Conservation (phyloP, 2,888 invertebrate genomes). For the Epistrophe eligans region DNA sequence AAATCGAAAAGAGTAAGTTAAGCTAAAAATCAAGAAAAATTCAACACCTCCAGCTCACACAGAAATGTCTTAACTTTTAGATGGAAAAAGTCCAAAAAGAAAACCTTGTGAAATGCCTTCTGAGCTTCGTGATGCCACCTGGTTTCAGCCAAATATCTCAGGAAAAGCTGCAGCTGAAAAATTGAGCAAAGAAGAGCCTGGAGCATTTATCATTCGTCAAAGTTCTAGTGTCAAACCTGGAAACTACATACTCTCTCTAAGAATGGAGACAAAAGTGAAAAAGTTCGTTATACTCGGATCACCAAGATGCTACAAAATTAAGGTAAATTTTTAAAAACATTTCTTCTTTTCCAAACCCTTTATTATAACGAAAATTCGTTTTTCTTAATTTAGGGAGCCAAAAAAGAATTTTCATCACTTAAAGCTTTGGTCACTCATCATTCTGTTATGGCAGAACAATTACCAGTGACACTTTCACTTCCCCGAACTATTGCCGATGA, state of each 20-base stretch:
- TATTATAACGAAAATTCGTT: not conserved
- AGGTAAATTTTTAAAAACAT: slow-evolving; percentile 66
- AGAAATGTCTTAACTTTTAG: not conserved
- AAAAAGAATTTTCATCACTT: slow-evolving; percentile 96
- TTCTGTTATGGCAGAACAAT: slow-evolving; percentile 97
- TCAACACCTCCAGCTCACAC: not conserved
- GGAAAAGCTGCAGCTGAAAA: slow-evolving; percentile 79
- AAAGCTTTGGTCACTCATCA: slow-evolving; percentile 97
- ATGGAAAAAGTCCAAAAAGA: slow-evolving; percentile 57
- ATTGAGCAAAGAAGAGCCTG: slow-evolving; percentile 77
- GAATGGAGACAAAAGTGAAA: slow-evolving; percentile 80
- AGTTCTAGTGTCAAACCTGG: slow-evolving; percentile 76
- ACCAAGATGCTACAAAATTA: slow-evolving; percentile 79
- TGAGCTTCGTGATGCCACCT: slow-evolving; percentile 78
- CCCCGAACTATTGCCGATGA: slow-evolving; percentile 85
- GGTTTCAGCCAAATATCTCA: slow-evolving; percentile 81
- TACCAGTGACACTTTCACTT: slow-evolving; percentile 95
- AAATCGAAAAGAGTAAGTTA: slow-evolving; percentile 41
- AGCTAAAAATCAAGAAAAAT: not conserved
- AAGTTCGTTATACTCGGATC: slow-evolving; percentile 78
- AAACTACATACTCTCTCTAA: slow-evolving; percentile 79
- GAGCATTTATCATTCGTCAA: slow-evolving; percentile 80
- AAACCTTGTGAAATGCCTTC: slow-evolving; percentile 67
- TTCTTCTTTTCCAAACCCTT: rapidly evolving
- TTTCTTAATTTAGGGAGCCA: slow-evolving; percentile 90